Percentiles rank a stretch among this genome's conserved stretches.
Evolutionary conservation across 1,140 invertebrate genomes (phyloP).

Genomic region (Aphis gossypii): DNA sequence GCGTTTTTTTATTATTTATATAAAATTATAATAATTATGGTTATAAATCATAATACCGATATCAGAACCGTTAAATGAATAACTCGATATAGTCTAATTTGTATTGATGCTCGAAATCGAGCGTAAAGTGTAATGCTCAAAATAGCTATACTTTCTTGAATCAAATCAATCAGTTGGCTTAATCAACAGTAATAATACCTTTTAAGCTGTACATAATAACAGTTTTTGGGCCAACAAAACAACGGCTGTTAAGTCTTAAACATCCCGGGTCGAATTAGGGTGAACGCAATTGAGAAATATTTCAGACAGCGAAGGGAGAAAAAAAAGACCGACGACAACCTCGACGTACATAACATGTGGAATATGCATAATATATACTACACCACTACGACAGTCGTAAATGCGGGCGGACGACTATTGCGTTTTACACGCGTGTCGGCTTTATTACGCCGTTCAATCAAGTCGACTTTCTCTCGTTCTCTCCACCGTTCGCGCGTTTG

Average conservation of each 20-base stretch:
- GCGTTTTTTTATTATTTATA: not conserved
- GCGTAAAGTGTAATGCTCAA: too few species aligned
- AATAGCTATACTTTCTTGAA: too few species aligned
- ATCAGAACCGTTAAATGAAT: not conserved
- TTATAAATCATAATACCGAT: not conserved
- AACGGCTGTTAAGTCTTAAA: too few species aligned
- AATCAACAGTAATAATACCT: not conserved
- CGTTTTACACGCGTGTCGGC: conserved; percentile 20
- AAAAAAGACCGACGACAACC: not conserved
- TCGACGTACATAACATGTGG: not conserved
- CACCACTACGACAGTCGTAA: not conserved
- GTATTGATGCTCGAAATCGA: too few species aligned
- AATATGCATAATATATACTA: not conserved
- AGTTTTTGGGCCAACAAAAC: not conserved
- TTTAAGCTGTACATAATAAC: not conserved
- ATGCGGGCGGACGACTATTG: not conserved
- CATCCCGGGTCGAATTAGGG: not conserved
- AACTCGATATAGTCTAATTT: not conserved
- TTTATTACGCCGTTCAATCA: conserved; percentile 31
- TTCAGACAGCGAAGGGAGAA: not conserved
- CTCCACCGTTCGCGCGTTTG: not conserved
- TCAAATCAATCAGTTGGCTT: too few species aligned
- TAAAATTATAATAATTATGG: not conserved
- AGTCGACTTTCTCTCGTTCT: not conserved
- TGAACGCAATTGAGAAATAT: not conserved